Percentiles rank a stretch among this genome's conserved stretches.
These are phyloP conservation scores for Macroglossus sobrinus DNA, from an alignment of 2,113 vertebrate species.

Conservation along the genomic window DNA sequence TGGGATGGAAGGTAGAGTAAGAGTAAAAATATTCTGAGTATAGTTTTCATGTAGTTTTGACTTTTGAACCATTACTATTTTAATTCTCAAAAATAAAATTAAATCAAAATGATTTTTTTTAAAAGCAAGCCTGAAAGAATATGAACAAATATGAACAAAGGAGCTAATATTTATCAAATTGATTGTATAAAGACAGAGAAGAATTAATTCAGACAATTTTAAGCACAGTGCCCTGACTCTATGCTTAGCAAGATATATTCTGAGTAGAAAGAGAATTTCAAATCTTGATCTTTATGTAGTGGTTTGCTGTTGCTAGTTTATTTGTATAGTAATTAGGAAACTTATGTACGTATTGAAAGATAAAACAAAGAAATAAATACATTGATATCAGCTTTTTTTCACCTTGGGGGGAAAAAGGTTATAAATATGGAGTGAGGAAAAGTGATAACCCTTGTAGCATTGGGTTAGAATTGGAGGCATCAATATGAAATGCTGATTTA, in stretches of 20 bases:
- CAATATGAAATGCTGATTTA: not conserved
- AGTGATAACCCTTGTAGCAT: not conserved
- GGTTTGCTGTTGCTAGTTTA: not conserved
- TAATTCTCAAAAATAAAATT: not conserved
- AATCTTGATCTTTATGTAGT: not conserved
- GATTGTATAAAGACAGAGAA: not conserved
- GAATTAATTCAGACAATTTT: not conserved
- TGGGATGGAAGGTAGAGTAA: not conserved
- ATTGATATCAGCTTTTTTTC: not conserved
- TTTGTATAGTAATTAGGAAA: not conserved
- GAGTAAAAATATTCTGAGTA: not conserved
- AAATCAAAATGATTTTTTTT: not conserved
- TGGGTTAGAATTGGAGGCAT: not conserved
- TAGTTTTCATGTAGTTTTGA: not conserved
- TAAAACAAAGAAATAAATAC: not conserved
- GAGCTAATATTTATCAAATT: not conserved
- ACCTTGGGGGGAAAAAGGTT: not conserved
- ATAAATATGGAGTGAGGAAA: not conserved
- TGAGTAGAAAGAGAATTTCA: not conserved
- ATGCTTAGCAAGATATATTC: not conserved
- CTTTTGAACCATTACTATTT: not conserved
- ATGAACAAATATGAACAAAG: conserved; percentile 28
- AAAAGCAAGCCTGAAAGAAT: not conserved
- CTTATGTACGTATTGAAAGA: not conserved
- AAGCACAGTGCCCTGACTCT: not conserved